Conservation (phyloP, 2,888 invertebrate species). For the Adineta ricciae region DNA sequence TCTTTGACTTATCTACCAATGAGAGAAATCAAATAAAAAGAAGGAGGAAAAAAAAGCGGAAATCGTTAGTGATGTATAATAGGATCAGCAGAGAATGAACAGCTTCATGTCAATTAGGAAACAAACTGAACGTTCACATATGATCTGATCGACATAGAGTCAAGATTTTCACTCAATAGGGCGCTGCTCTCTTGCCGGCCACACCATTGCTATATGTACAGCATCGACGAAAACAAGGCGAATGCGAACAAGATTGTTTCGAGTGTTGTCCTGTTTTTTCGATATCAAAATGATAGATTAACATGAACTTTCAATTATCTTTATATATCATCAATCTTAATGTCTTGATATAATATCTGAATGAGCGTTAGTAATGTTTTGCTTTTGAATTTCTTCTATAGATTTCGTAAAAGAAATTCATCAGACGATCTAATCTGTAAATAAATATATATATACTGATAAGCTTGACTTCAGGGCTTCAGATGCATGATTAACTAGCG, state of each 20-base stretch:
- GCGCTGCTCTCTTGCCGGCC: too few relatives aligned
- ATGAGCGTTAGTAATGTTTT: too few relatives aligned
- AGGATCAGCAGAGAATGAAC: not conserved
- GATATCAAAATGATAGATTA: too few relatives aligned
- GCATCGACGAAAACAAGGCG: too few relatives aligned
- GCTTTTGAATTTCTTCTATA: not conserved
- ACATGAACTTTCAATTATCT: too few relatives aligned
- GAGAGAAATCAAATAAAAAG: not conserved
- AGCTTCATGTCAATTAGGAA: not conserved
- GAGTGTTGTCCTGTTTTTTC: too few relatives aligned
- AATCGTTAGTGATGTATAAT: not conserved
- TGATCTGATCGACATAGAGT: too few relatives aligned
- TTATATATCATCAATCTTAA: too few relatives aligned
- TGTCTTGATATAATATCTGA: too few relatives aligned
- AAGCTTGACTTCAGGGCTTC: not conserved
- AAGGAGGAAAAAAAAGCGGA: not conserved
- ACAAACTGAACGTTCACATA: not conserved
- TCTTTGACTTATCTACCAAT: not conserved
- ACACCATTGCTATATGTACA: too few relatives aligned
- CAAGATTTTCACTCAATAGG: too few relatives aligned
- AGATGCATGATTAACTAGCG: not conserved
- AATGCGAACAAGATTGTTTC: too few relatives aligned
- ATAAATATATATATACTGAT: not conserved
- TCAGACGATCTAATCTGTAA: not conserved
- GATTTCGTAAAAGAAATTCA: not conserved